Percentiles rank a stretch among this genome's conserved stretches.
Evolutionary conservation across 2,888 invertebrate species (phyloP).

Genomic region (Anthoptus insignis): DNA sequence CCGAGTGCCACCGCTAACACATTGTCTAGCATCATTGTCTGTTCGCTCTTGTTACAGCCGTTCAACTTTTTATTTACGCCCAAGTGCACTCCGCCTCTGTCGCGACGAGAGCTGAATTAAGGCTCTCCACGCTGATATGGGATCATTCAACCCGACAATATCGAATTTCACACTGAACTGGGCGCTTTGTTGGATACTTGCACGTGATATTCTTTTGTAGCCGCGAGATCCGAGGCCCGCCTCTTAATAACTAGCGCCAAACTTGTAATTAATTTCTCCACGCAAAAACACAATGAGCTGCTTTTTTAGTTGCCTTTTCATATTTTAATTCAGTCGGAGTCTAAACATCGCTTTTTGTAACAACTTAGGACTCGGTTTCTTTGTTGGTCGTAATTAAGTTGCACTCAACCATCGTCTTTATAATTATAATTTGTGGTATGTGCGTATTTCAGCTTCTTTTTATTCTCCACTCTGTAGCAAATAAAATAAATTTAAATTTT

Average conservation of each 20-base stretch:
- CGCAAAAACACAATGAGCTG: constrained; percentile 34
- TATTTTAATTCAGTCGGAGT: constrained; percentile 7
- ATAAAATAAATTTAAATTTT: too few species aligned
- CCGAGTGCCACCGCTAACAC: constrained; percentile 80
- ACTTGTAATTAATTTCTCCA: constrained; percentile 39
- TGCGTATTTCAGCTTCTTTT: background rate
- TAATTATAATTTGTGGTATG: background rate
- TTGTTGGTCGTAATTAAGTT: background rate
- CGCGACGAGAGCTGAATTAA: constrained; percentile 83
- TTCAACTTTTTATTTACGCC: constrained; percentile 86
- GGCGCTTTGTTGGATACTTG: constrained; percentile 82
- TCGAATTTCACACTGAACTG: constrained; percentile 83
- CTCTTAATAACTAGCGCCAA: constrained; percentile 38
- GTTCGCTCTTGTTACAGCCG: constrained; percentile 76
- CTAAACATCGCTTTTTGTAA: constrained; percentile 14
- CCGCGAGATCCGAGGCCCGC: constrained; percentile 33
- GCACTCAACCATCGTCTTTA: background rate
- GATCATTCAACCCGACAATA: constrained; percentile 85
- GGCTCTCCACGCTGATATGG: constrained; percentile 84
- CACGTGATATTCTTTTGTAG: constrained; percentile 81
- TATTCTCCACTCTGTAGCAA: too few species aligned
- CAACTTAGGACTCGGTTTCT: constrained; percentile 1
- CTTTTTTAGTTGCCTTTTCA: constrained; percentile 29
- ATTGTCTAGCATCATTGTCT: constrained; percentile 84
- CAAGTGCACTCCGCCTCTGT: constrained; percentile 83